phyloP scores from a whole-genome alignment of 2,888 invertebrate species.

The Chaitophorus viminalis region DNA sequence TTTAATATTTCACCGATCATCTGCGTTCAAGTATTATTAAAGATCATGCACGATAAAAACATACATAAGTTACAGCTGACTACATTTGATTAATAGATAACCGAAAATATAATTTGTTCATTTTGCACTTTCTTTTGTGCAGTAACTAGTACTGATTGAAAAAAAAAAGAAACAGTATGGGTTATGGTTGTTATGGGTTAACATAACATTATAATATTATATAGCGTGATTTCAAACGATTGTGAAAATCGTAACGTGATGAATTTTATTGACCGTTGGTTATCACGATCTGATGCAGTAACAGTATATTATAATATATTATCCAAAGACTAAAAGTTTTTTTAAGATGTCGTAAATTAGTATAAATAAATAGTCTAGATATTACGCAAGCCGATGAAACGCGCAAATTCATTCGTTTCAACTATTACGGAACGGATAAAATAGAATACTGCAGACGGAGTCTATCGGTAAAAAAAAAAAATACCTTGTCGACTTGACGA shows the following conservation, averaged over 20 bases:
- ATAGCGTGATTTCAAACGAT: not conserved
- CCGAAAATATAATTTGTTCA: not conserved
- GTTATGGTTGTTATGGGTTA: too few species aligned
- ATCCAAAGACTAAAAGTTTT: not conserved
- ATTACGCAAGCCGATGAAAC: not conserved
- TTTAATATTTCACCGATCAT: not conserved
- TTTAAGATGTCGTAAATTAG: not conserved
- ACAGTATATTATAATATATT: not conserved
- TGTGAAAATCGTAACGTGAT: not conserved
- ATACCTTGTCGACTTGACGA: not conserved
- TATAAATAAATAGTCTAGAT: not conserved
- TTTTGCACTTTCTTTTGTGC: slow-evolving; percentile 10
- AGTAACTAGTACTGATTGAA: not conserved
- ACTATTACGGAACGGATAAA: too few species aligned
- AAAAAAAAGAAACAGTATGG: not conserved
- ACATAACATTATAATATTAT: not conserved
- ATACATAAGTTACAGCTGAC: not conserved
- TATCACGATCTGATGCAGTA: slow-evolving; percentile 13
- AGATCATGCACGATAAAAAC: not conserved
- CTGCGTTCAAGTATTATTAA: not conserved
- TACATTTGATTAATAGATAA: not conserved
- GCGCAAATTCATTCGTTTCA: not conserved
- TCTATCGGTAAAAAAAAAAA: not conserved
- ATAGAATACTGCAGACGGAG: too few species aligned
- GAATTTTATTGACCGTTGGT: slow-evolving; percentile 7